Conservation (phyloP, 2,113 vertebrate genomes). For the Asarcornis scutulata region DNA sequence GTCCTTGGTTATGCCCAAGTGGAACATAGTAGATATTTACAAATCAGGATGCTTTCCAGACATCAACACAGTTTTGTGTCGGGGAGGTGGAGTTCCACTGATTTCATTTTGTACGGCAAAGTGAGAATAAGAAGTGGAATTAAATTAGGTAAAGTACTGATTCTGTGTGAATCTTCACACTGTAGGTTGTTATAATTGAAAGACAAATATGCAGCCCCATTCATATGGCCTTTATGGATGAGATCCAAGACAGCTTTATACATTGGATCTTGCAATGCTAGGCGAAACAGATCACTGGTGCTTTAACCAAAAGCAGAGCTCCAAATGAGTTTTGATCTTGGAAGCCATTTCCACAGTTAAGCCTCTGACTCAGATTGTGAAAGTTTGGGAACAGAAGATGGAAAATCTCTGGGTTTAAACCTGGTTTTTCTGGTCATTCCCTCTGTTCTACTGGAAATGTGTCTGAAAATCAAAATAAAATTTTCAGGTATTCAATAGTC, state of each 20-base stretch:
- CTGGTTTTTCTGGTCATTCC: not conserved
- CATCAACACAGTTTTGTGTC: constrained; percentile 20
- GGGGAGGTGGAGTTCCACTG: not conserved
- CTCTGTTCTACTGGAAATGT: not conserved
- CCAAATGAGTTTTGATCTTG: not conserved
- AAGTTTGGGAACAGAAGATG: not conserved
- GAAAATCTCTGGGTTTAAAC: not conserved
- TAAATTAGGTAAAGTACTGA: not conserved
- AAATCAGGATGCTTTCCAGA: constrained; percentile 51
- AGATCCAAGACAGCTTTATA: constrained; percentile 37
- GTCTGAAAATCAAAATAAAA: not conserved
- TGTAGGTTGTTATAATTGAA: not conserved
- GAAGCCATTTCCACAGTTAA: not conserved
- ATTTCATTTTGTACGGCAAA: constrained; percentile 45
- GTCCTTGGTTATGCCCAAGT: constrained; percentile 63
- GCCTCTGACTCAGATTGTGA: not conserved
- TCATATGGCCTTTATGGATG: constrained; percentile 2
- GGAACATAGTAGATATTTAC: constrained; percentile 70
- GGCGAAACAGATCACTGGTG: constrained; percentile 48
- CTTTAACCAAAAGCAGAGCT: not conserved
- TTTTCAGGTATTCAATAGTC: not conserved
- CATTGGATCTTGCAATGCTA: constrained; percentile 13
- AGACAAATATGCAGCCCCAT: not conserved
- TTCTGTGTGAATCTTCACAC: not conserved
- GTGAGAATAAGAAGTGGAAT: constrained; percentile 3